These are phyloP conservation scores for Achroia grisella DNA, from an alignment of 1,140 invertebrate species.

Conservation along the genomic window DNA sequence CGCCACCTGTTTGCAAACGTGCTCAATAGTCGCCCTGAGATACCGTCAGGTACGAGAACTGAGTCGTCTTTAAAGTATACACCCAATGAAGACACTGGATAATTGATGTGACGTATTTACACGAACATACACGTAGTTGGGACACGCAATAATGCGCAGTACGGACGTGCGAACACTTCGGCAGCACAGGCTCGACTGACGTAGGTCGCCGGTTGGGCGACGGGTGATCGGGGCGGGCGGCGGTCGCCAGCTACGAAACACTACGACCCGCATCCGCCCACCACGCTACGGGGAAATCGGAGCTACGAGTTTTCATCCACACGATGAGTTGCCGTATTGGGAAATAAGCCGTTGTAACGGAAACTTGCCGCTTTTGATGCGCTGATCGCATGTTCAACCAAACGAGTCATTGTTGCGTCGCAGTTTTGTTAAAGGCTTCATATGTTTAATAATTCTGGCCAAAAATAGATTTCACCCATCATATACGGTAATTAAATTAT, in stretches of 20 bases:
- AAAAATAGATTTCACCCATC: too few species aligned
- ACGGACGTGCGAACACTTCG: constrained; percentile 20
- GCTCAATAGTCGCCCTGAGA: neutral
- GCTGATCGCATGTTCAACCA: too few species aligned
- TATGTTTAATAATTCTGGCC: too few species aligned
- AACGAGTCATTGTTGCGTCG: too few species aligned
- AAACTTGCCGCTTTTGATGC: too few species aligned
- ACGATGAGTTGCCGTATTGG: constrained; percentile 13
- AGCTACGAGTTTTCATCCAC: constrained; percentile 37
- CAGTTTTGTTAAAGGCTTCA: too few species aligned
- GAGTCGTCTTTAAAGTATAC: neutral
- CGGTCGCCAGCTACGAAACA: constrained; percentile 30
- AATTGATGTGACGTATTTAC: constrained; percentile 8
- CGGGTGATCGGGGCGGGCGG: constrained; percentile 25
- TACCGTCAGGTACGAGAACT: neutral
- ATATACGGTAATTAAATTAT: too few species aligned
- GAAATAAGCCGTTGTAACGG: neutral
- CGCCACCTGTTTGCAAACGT: constrained; percentile 36
- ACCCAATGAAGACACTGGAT: neutral
- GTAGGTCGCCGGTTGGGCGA: constrained; percentile 25
- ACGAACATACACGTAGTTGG: constrained; percentile 26
- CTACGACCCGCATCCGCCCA: constrained; percentile 50
- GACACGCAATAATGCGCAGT: neutral
- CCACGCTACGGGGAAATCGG: constrained; percentile 40
- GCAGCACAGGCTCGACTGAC: constrained; percentile 51